These are phyloP conservation scores for Heliconius hewitsoni DNA, from an alignment of 1,140 invertebrate genomes.

Conservation along the genomic window DNA sequence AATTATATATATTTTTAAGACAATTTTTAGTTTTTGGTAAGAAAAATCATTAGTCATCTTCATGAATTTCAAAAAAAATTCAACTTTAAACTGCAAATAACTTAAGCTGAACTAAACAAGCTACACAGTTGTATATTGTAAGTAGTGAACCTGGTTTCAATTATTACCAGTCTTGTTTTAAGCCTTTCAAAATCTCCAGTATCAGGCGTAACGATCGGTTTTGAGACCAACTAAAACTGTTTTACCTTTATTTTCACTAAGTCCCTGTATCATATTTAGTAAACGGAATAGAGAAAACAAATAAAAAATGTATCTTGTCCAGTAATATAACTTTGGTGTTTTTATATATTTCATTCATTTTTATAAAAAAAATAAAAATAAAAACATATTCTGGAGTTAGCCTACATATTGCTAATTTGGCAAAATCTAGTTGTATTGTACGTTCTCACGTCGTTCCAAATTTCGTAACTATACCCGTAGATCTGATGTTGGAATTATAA, in stretches of 20 bases:
- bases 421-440: no score
- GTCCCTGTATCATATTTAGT: not conserved
- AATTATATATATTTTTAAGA: no score
- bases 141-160: conserved; percentile 25
- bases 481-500: no score
- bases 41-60: not conserved
- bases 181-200: conserved; percentile 22
- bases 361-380: no score
- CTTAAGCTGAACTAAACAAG: not conserved
- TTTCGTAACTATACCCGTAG: no score
- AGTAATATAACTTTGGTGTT: no score
- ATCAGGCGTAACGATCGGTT: conserved; percentile 23
- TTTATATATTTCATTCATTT: no score
- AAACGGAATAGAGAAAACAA: no score
- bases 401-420: no score
- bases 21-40: not conserved
- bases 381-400: no score
- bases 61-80: not conserved
- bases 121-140: not conserved
- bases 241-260: not conserved
- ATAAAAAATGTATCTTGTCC: no score
- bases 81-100: not conserved
- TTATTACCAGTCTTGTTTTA: conserved; percentile 33
- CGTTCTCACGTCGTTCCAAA: no score
- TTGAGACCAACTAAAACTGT: not conserved